Conservation (phyloP, 2,797 vertebrate species). For the Synaphobranchus kaupii region DNA sequence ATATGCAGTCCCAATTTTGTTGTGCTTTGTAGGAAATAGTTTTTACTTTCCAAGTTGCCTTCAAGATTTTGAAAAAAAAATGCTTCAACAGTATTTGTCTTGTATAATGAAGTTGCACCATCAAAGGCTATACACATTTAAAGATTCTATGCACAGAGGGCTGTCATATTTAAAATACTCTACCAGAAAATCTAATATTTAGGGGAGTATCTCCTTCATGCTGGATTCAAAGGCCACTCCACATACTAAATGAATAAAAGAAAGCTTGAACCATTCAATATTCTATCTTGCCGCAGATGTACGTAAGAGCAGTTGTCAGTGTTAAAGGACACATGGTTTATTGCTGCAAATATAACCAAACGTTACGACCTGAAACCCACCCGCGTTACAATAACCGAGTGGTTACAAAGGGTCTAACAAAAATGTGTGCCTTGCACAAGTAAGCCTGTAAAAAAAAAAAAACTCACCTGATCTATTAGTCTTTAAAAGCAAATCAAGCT, state of each 20-base stretch:
- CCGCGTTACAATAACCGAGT: too few relatives aligned
- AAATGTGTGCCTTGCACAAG: too few relatives aligned
- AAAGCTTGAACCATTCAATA: neutral
- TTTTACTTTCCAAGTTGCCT: too few relatives aligned
- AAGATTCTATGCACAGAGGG: neutral
- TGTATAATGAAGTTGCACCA: neutral
- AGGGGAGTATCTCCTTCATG: constrained; percentile 13
- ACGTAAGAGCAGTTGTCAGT: neutral
- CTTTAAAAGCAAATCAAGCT: too few relatives aligned
- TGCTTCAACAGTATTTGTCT: neutral
- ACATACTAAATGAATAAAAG: constrained; percentile 19
- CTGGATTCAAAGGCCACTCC: constrained; percentile 10
- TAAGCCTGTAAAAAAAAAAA: too few relatives aligned
- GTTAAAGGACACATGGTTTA: neutral
- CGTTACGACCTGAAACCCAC: too few relatives aligned
- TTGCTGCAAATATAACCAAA: neutral
- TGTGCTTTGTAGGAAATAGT: too few relatives aligned
- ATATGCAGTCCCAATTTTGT: too few relatives aligned
- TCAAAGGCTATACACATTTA: neutral
- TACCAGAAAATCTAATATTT: constrained; percentile 12
- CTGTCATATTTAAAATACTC: constrained; percentile 11
- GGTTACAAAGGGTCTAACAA: too few relatives aligned
- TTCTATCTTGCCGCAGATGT: neutral
- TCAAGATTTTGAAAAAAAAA: too few relatives aligned
- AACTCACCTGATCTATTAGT: too few relatives aligned